Evolutionary conservation across 2,888 invertebrate species (phyloP), one percentile per base, ranked within the genome.

Genomic region (Amiota communis): DNA sequence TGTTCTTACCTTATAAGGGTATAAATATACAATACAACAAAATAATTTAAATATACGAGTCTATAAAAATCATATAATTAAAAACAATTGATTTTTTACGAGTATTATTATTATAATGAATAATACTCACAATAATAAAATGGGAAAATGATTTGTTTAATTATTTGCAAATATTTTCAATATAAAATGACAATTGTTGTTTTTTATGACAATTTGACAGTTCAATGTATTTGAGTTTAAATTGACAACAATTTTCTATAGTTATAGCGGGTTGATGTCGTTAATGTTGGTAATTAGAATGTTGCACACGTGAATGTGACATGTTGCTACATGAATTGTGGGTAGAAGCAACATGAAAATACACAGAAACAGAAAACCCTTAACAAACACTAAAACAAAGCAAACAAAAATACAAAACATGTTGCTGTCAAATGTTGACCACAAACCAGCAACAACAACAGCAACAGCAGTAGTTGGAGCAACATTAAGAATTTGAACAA

Each of bases 1-100:
- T 73, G 76, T 70, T 72, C 74, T 69, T 80, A 77, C 86, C 85
- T 75, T 83, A 78, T 84, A 78, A 78, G 85, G 86, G 76, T 70
- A 75, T n/a, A 70, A 46, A 23, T 17, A 13, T 11, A 12, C 11
- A 17, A n/a, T 23, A 20, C 53, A 2, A 12, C 71, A 69, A 36
- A 63, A 63, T 63, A 46, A 36, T 36, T 63, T 36, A 63, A 53
- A 23, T 51, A 46, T 3, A 3, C 0, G 48, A 17, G 63, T 51
- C n/a, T 12, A 63, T 48, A 23, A 23, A 23, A 23, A 23, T 47
- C 67, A 51, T 23, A 12, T 8, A 64, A 48, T 72, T 64, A 73
- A 76, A 47, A 78, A 81, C 75, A 78, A 74, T 77, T 76, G 77
- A 36, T 36, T 36, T 36, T 36, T 36, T 36, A 81, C 85, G 85